Conservation (phyloP, 2,113 vertebrate species). For the Rhipidura dahli region DNA sequence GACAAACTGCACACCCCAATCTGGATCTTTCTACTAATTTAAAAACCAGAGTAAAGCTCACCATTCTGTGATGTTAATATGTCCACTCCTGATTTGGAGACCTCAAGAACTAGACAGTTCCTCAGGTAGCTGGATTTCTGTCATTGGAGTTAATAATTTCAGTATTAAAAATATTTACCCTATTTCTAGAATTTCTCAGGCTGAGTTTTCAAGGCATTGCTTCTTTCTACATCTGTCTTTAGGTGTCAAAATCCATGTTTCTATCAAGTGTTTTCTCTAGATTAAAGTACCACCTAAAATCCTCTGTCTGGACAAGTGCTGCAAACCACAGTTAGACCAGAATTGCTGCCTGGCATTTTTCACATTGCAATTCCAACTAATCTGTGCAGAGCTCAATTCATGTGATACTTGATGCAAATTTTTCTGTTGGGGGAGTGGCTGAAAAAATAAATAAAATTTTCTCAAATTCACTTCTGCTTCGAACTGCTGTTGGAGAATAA, state of each 20-base stretch:
- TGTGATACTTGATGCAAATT: accelerated
- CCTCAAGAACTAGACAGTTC: neutral
- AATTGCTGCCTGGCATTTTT: neutral
- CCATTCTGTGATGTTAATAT: neutral
- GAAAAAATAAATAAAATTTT: neutral
- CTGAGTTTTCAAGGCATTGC: neutral
- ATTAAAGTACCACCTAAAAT: neutral
- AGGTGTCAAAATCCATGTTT: neutral
- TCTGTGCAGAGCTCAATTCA: neutral
- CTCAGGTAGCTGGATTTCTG: neutral
- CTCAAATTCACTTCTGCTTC: neutral
- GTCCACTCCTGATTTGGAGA: neutral
- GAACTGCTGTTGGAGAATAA: neutral
- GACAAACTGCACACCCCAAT: neutral
- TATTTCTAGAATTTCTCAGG: neutral
- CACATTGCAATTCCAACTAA: neutral
- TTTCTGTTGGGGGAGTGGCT: neutral
- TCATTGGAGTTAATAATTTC: neutral
- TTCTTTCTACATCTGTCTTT: neutral
- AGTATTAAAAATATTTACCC: neutral
- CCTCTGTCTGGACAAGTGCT: neutral
- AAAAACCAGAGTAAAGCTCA: neutral
- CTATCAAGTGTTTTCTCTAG: neutral
- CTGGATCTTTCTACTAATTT: neutral
- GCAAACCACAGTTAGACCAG: neutral